Base-by-base conservation (phyloP, 2,888 invertebrate genomes). In the Isoperla grammatica region DNA sequence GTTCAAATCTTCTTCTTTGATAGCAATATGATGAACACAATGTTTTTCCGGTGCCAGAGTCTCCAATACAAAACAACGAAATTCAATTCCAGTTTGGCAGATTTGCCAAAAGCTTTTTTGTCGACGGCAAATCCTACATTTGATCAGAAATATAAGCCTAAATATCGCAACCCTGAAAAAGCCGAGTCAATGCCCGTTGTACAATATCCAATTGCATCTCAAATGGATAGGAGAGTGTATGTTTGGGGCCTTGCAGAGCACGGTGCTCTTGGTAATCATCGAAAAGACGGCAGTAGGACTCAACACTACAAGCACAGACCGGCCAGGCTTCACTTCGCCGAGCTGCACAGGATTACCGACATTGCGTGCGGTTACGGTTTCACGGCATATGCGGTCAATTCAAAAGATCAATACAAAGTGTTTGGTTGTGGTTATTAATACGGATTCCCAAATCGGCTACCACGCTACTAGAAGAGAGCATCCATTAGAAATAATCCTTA, bases 341-440 rank as follows among this genome's bases (percentile, higher is more conserved):
- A 90, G 69, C 79, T 80, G 65, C 81, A 84, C 74, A 81, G 85
- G 71, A 84, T 89, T 0, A 79, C 76, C 1, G 81, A 89, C 65
- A 76, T 90, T 48, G 84, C 88, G 0, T 88, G 89, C 70, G 97
- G 96, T 0, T 95, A 93, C 75, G 96, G 96, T 0, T 97, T 94
- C 70, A 89, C 94, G 1, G 81, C 87, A 0, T 85, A 88, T 66
- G 84, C 86, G 5, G 84, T 90, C 0, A 80, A 84, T 61, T 68
- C 72, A 0, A 76, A 81, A 9, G 79, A 83, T 63, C 80, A 81
- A 13, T 79, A 83, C 63, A 84, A 87, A 71, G 74, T 93, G 22
- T 93, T 88, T 77, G 97, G 95, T 0, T 86, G 87, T 20, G 97
- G 97, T n/a, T 0, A 81, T 96, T 43, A 97, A 97, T 73, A 89